Evolutionary conservation across 1,140 invertebrate genomes (phyloP), one percentile per base, ranked within the genome.

Genomic region (Drosophila punjabiensis): DNA sequence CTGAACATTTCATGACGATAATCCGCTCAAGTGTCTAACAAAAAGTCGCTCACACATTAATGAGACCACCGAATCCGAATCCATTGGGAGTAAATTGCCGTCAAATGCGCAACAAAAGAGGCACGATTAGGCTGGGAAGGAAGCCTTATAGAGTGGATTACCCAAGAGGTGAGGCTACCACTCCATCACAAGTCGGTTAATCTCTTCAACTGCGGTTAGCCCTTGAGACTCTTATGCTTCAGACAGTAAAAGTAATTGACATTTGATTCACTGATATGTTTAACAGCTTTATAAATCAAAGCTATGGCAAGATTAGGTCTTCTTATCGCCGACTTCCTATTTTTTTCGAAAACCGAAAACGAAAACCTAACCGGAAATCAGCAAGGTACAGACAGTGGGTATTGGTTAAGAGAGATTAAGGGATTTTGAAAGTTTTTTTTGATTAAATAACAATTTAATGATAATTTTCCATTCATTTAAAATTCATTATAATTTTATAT

Each of bases 1-100:
- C 55, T 28, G 55, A 39, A 18, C 43, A 68, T 37, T 78, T 76
- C 48, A 75, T 81, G 64, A 73, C 68, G 64, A 81, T 76, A 65
- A 87, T 87, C n/a, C 32, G 66, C 69, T 77, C 59, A 84, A 84
- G 73, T 89, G 85, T 84, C 78, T 76, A 66, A 89, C 85, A 87
- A 87, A 58, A 87, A 76, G 83, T 74, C 47, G 20, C 75, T 66
- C 20, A 11, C 11, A 16, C 20, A 65, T 37, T 47, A 55, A 73
- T 60, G 33, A 47, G 30, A n/a, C 68, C 32, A 35, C 68, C 71
- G 56, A 62, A 74, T 74, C 68, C 35, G 52, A 53, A 20, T 33
- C 52, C 52, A 53, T 33, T 45, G 37, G 55, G 68, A 74, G 37
- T 62, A 59, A 58, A 39, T 74, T 58, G 39, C 5, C 35, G 20